A percentile compares a stretch with the other conserved stretches of the same genome.
Evolutionary conservation across 2,113 vertebrate species (phyloP).

Genomic region (Microcebus griseorufus): DNA sequence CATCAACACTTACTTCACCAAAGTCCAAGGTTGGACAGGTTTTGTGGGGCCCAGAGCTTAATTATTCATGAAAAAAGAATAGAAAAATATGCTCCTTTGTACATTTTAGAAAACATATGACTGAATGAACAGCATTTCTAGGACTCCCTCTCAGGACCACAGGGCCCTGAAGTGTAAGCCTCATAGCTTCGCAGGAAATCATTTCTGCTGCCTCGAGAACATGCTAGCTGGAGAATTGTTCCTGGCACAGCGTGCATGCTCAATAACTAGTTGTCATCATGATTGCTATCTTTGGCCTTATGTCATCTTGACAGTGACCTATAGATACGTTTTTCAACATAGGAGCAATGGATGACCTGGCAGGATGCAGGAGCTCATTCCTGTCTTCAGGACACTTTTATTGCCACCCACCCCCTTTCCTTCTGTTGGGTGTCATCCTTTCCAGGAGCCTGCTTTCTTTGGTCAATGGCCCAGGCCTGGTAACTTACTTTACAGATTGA

Average conservation of each 20-base stretch:
- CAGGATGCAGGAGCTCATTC: neutral
- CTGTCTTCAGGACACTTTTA: neutral
- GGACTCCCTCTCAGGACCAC: neutral
- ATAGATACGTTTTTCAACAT: neutral
- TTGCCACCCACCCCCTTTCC: no score
- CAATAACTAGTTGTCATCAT: no score
- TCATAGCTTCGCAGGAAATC: neutral
- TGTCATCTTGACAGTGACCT: neutral
- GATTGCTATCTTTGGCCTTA: neutral
- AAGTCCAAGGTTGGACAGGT: neutral
- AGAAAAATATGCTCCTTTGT: neutral
- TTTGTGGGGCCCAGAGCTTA: neutral
- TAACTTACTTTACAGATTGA: neutral
- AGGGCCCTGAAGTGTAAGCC: rapidly evolving
- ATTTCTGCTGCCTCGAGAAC: neutral
- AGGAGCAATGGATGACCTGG: neutral
- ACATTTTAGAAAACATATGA: neutral
- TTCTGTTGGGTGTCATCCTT: neutral
- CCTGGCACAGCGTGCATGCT: rapidly evolving
- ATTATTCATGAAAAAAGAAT: neutral
- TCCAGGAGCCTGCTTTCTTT: neutral
- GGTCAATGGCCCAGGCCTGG: neutral
- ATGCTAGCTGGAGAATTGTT: neutral
- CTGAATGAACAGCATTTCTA: neutral
- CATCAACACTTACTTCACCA: neutral